phyloP scores from a whole-genome alignment of 2,797 vertebrate species.

The Nannoperca australis region DNA sequence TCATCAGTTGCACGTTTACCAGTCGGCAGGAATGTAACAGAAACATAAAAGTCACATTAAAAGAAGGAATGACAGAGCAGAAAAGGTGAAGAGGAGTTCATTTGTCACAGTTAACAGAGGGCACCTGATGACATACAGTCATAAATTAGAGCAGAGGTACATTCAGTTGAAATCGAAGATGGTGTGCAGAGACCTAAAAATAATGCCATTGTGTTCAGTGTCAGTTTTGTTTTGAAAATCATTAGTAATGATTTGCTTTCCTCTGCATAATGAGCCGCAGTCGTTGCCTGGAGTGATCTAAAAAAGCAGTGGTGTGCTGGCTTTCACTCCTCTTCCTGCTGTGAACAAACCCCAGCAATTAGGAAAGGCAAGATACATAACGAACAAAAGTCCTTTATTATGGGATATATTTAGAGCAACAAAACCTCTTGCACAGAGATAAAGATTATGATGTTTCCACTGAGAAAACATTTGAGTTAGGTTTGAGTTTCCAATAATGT shows the following conservation, averaged over 20 bases:
- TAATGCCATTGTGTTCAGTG: conserved; percentile 37
- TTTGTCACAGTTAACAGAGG: background rate
- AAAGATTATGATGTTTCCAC: conserved; percentile 41
- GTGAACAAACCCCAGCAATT: conserved; percentile 75
- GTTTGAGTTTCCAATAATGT: conserved; percentile 19
- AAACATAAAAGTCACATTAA: conserved; percentile 22
- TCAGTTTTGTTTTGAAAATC: conserved; percentile 60
- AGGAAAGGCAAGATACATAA: conserved; percentile 50
- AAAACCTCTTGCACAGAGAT: conserved; percentile 21
- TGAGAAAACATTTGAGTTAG: conserved; percentile 33
- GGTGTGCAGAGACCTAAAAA: conserved; percentile 36
- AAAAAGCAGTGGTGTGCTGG: conserved; percentile 49
- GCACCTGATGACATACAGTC: conserved; percentile 1
- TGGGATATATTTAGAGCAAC: conserved; percentile 50
- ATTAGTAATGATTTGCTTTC: conserved; percentile 63
- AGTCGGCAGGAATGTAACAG: background rate
- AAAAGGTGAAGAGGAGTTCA: conserved; percentile 16
- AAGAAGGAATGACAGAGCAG: background rate
- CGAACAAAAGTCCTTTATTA: conserved; percentile 60
- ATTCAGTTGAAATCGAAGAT: conserved; percentile 17
- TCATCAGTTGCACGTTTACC: background rate
- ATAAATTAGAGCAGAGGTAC: conserved; percentile 18
- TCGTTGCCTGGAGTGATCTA: conserved; percentile 56
- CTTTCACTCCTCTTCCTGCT: conserved; percentile 52
- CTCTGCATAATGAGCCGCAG: conserved; percentile 63